Percentiles rank a stretch among this genome's conserved stretches.
Conservation (phyloP, 2,113 vertebrate species). For the Sturnira hondurensis region DNA sequence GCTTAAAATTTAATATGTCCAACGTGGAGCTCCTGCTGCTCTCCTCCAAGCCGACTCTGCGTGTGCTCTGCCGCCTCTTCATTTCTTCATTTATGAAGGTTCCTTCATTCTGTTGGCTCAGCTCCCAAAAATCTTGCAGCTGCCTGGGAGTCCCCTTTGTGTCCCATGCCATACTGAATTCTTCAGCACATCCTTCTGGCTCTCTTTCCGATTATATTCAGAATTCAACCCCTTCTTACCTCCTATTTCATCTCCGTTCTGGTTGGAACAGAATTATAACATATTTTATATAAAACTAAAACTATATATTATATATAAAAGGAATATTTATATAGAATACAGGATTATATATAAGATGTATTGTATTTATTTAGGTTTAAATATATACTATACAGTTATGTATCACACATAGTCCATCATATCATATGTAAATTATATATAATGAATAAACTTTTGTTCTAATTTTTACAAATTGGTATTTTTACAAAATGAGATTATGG, state of each 20-base stretch:
- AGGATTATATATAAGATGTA: background rate
- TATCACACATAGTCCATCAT: background rate
- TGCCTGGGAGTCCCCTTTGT: background rate
- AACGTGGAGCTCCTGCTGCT: background rate
- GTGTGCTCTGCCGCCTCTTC: background rate
- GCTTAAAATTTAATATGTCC: background rate
- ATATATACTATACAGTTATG: background rate
- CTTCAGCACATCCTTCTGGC: background rate
- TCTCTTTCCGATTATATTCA: background rate
- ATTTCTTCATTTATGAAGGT: background rate
- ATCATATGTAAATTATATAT: background rate
- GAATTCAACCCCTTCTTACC: background rate
- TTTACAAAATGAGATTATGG: background rate
- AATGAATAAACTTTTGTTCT: background rate
- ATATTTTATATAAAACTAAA: background rate
- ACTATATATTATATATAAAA: background rate
- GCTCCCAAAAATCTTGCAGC: background rate
- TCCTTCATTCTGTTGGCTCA: background rate
- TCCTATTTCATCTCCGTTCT: background rate
- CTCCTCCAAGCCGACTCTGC: background rate
- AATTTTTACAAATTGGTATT: background rate
- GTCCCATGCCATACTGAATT: too few species aligned
- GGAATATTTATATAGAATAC: background rate
- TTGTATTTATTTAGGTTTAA: background rate
- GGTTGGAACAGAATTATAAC: background rate